Conservation (phyloP, 1,140 invertebrate species). For the Drosophila tsacasi region DNA sequence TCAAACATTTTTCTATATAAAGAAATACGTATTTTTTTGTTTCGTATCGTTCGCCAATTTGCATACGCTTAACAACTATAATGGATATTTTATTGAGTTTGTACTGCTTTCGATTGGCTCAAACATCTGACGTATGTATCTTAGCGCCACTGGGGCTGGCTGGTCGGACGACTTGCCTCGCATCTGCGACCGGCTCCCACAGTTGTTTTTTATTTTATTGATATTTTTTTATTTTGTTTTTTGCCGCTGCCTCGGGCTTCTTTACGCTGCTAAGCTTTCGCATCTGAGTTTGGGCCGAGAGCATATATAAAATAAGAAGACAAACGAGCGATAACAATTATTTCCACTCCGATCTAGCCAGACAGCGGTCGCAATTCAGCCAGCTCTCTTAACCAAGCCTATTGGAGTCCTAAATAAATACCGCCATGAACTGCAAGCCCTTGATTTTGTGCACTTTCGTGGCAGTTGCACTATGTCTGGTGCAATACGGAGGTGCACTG, state of each 20-base stretch:
- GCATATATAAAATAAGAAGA: constrained; percentile 77
- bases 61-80: constrained; percentile 56
- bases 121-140: constrained; percentile 55
- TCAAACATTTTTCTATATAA: constrained; percentile 7
- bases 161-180: constrained; percentile 31
- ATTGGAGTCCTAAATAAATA: background rate
- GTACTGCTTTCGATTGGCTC: constrained; percentile 44
- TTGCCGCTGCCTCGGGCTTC: constrained; percentile 53
- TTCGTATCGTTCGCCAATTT: constrained; percentile 40
- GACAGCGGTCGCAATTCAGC: constrained; percentile 54
- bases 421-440: constrained; percentile 62
- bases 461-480: constrained; percentile 50
- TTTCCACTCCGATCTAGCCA: constrained; percentile 66
- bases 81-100: constrained; percentile 59
- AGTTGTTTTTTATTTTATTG: constrained; percentile 36
- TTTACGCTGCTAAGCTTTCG: constrained; percentile 69
- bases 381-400: constrained; percentile 24
- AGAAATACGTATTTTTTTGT: constrained; percentile 18
- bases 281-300: constrained; percentile 68
- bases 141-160: constrained; percentile 55
- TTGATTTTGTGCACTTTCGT: constrained; percentile 46
- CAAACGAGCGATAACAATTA: constrained; percentile 77
- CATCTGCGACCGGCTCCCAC: constrained; percentile 68
- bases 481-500: constrained; percentile 54
- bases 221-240: constrained; percentile 21